Evolutionary conservation across 2,113 vertebrate species (phyloP).

Genomic region (Rhodinocichla rosea): DNA sequence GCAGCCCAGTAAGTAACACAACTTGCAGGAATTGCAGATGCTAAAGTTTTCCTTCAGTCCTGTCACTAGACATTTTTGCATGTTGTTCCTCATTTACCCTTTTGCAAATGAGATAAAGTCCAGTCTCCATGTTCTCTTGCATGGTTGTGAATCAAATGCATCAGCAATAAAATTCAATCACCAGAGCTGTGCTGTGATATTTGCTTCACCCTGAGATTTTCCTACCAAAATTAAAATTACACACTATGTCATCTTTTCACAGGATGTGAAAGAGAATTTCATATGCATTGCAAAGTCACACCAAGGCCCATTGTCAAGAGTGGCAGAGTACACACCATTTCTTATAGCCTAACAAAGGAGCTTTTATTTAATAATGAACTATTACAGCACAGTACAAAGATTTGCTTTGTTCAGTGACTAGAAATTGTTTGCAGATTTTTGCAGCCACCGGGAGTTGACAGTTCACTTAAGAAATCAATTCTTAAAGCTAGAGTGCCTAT

Average conservation of each 20-base stretch:
- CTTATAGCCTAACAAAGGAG: slow-evolving; percentile 30
- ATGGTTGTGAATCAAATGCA: not conserved
- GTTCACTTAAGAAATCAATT: slow-evolving; percentile 40
- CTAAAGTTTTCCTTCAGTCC: not conserved
- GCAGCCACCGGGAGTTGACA: slow-evolving; percentile 36
- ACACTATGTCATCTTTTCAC: not conserved
- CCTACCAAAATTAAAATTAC: not conserved
- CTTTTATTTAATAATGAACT: slow-evolving; percentile 40
- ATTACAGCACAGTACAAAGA: slow-evolving; percentile 49
- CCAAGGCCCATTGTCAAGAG: not conserved
- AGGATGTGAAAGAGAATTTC: not conserved
- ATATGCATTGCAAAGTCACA: not conserved
- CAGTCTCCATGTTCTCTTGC: rapidly evolving
- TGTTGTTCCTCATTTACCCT: not conserved
- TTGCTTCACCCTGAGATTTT: not conserved
- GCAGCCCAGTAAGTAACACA: not conserved
- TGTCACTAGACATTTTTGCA: not conserved
- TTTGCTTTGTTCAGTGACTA: slow-evolving; percentile 50
- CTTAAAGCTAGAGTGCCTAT: slow-evolving; percentile 14
- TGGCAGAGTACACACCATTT: not conserved
- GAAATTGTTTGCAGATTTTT: slow-evolving; percentile 67
- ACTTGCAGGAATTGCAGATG: not conserved
- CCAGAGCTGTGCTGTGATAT: not conserved
- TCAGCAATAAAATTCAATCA: not conserved
- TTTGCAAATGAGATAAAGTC: not conserved